A percentile compares a stretch with the other conserved stretches of the same genome.
Conservation (phyloP, 2,888 invertebrate species). For the Ptilodon capucinus region DNA sequence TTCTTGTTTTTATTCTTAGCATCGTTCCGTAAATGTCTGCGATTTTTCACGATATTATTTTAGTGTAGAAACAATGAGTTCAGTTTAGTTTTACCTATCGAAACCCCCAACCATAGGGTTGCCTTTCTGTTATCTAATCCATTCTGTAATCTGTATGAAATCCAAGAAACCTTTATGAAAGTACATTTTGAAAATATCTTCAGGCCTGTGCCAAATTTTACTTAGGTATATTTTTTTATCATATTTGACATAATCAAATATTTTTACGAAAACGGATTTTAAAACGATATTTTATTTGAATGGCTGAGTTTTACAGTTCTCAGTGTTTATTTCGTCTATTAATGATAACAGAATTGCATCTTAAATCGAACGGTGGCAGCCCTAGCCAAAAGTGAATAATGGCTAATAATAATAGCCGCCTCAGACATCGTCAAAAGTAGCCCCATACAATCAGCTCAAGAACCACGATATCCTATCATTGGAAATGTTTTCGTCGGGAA, state of each 20-base stretch:
- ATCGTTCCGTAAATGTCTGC: slow-evolving; percentile 22
- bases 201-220: background rate
- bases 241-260: no score
- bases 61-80: background rate
- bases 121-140: no score
- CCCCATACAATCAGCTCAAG: slow-evolving; percentile 41
- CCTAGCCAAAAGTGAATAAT: slow-evolving; percentile 17
- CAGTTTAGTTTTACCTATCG: background rate
- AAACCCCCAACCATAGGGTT: slow-evolving; percentile 14
- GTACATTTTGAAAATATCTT: background rate
- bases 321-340: no score
- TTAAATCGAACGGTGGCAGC: slow-evolving; percentile 4
- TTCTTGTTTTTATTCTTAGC: slow-evolving; percentile 18
- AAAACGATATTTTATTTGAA: no score
- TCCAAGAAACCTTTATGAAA: slow-evolving; percentile 18
- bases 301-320: no score
- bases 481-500: slow-evolving; percentile 52
- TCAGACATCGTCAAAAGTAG: slow-evolving; percentile 29
- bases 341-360: background rate
- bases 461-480: slow-evolving; percentile 36
- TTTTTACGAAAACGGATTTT: no score
- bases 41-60: background rate
- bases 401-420: slow-evolving; percentile 14
- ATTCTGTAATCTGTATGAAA: background rate
- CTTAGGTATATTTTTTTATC: no score